Evolutionary conservation across 1,140 invertebrate species (phyloP).

Genomic region (Phymorhynchus buccinoides): DNA sequence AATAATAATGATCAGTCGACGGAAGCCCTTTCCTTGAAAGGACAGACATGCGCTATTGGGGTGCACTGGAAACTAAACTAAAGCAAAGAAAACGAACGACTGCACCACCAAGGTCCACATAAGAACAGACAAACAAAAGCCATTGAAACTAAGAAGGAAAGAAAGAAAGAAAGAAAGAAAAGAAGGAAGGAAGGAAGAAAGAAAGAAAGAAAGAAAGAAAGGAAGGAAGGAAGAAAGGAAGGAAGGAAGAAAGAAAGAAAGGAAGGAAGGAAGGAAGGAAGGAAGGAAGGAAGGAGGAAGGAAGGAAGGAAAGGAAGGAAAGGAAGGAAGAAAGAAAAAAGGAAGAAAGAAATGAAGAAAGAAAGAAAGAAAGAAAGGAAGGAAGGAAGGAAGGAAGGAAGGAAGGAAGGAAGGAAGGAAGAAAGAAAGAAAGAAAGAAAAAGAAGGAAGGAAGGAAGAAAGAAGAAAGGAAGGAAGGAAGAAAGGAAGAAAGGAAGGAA

Average conservation of each 20-base stretch:
- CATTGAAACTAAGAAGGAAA: no score
- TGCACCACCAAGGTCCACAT: no score
- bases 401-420: background rate
- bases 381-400: background rate
- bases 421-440: background rate
- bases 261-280: conserved; percentile 27
- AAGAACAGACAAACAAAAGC: no score
- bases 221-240: conserved; percentile 29
- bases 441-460: no score
- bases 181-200: background rate
- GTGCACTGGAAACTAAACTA: no score
- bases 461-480: background rate
- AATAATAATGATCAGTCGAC: no score
- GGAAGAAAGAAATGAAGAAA: conserved; percentile 1
- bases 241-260: conserved; percentile 31
- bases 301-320: background rate
- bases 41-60: no score
- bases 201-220: conserved; percentile 4
- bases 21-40: no score
- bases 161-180: no score
- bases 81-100: no score
- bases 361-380: no score
- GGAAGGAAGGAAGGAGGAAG: background rate
- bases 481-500: background rate
- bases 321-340: conserved; percentile 36